phyloP scores from a whole-genome alignment of 2,888 invertebrate genomes.

The Salticus scenicus region DNA sequence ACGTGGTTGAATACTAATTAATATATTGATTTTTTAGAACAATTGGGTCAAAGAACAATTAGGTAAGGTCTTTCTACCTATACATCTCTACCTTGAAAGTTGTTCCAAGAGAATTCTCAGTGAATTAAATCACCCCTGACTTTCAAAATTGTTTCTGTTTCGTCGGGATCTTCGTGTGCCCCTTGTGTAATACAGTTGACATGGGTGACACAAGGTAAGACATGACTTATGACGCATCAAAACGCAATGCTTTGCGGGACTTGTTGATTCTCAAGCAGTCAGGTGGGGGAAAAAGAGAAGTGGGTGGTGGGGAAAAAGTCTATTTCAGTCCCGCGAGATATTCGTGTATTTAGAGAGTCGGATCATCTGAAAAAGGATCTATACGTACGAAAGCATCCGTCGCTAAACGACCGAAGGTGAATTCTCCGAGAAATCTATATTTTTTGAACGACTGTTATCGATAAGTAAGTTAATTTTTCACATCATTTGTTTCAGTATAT shows the following conservation, averaged over 20 bases:
- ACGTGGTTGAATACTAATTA: too few relatives aligned
- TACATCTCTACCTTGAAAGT: too few relatives aligned
- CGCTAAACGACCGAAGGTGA: conserved; percentile 26
- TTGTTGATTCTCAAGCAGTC: conserved; percentile 34
- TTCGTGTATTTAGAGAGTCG: conserved; percentile 45
- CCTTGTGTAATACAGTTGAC: background rate
- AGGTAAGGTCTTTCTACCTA: too few relatives aligned
- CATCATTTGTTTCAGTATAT: background rate
- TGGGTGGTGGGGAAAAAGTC: conserved; percentile 6
- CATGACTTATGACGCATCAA: background rate
- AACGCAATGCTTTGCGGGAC: conserved; percentile 6
- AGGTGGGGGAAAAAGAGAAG: background rate
- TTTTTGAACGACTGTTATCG: background rate
- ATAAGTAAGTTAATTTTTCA: conserved; percentile 27
- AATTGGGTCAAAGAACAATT: too few relatives aligned
- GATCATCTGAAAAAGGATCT: background rate
- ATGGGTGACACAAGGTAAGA: background rate
- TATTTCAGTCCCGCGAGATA: conserved; percentile 41
- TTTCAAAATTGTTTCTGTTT: background rate
- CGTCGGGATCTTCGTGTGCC: background rate
- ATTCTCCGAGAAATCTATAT: conserved; percentile 9
- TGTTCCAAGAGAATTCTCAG: too few relatives aligned
- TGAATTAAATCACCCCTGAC: background rate
- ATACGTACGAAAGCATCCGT: conserved; percentile 20
- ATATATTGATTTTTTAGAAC: too few relatives aligned